Evolutionary conservation across 2,888 invertebrate genomes (phyloP).

Genomic region (Monochamus alternatus): DNA sequence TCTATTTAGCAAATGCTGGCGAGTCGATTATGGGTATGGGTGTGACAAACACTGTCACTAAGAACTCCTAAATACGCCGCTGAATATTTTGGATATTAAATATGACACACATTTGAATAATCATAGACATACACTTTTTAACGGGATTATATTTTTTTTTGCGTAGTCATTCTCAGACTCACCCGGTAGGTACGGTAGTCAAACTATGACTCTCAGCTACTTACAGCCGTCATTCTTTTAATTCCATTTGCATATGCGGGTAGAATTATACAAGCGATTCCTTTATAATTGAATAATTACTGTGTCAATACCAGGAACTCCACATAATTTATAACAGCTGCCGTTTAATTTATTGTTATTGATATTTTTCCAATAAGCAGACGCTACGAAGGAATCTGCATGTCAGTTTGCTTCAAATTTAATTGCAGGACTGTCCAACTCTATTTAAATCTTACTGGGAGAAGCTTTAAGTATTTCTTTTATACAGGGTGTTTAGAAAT

Average conservation of each 20-base stretch:
- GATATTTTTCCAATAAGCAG: conserved; percentile 26
- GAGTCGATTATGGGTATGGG: no score
- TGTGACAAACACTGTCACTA: no score
- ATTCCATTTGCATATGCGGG: conserved; percentile 50
- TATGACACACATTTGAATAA: no score
- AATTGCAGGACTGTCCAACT: neutral
- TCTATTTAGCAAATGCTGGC: no score
- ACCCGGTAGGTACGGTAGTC: conserved; percentile 27
- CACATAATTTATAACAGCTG: conserved; percentile 45
- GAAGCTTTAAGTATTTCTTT: no score
- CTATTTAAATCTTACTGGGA: no score
- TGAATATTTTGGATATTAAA: no score
- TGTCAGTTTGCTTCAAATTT: conserved; percentile 10
- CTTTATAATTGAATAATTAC: conserved; percentile 54
- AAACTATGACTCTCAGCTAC: conserved; percentile 27
- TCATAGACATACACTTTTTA: no score
- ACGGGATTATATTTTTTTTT: no score
- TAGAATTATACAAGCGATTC: conserved; percentile 52
- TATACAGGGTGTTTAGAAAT: no score
- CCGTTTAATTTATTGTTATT: conserved; percentile 42
- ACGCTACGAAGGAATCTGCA: conserved; percentile 8
- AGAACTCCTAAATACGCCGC: no score
- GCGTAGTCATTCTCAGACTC: neutral
- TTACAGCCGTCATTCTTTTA: conserved; percentile 33
- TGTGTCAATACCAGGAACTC: conserved; percentile 48